Percentiles rank a stretch among this genome's conserved stretches.
phyloP scores from a whole-genome alignment of 1,140 invertebrate genomes.

The Adoxophyes honmai region DNA sequence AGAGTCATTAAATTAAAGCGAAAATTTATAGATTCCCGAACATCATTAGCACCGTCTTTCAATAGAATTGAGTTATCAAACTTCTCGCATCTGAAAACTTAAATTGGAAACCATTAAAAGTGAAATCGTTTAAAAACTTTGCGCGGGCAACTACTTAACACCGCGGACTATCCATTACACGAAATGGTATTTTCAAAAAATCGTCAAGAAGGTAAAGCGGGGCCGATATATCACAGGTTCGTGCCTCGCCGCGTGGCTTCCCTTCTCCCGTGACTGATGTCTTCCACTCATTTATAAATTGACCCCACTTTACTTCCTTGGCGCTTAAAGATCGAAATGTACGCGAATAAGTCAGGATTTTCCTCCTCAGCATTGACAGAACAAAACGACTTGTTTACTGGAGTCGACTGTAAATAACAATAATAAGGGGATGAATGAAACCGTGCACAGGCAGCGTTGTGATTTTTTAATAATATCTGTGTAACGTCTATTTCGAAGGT shows the following conservation, averaged over 20 bases:
- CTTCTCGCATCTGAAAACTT: constrained; percentile 48
- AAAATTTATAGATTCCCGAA: constrained; percentile 14
- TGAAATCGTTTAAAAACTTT: constrained; percentile 50
- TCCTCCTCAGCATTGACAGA: not conserved
- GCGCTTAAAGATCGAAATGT: constrained; percentile 36
- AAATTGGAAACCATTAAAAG: constrained; percentile 62
- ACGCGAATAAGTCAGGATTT: constrained; percentile 21
- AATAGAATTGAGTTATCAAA: constrained; percentile 52
- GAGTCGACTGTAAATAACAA: not conserved
- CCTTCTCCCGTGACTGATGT: constrained; percentile 47
- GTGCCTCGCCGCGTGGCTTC: constrained; percentile 26
- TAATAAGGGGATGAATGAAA: not conserved
- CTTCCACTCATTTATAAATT: constrained; percentile 53
- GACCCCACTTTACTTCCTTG: constrained; percentile 38
- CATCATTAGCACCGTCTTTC: constrained; percentile 19
- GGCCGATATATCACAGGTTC: constrained; percentile 45
- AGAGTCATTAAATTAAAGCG: constrained; percentile 19
- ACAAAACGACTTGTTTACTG: constrained; percentile 7
- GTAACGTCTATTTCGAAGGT: no score
- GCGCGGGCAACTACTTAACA: constrained; percentile 40
- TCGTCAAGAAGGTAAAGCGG: constrained; percentile 49
- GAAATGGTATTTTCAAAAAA: constrained; percentile 47
- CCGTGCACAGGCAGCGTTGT: no score
- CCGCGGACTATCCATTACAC: constrained; percentile 44
- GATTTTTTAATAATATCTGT: no score